Evolutionary conservation across 2,113 vertebrate genomes (phyloP).

Genomic region (Lampris incognitus): DNA sequence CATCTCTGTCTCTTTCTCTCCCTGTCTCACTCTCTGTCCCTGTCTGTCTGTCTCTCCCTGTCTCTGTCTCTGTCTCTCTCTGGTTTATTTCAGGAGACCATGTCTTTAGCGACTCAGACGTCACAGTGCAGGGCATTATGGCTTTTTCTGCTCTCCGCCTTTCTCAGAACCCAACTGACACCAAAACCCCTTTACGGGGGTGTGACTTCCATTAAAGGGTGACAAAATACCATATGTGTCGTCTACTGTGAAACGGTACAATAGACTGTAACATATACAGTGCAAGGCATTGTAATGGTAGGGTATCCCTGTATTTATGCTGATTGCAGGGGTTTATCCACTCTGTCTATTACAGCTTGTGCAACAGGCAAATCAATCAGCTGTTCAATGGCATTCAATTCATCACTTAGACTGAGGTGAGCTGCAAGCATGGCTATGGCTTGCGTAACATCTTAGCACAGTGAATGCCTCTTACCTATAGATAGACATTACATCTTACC

Average conservation of each 20-base stretch:
- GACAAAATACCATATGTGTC: neutral
- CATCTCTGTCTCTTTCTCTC: no score
- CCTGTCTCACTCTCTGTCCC: no score
- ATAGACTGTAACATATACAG: neutral
- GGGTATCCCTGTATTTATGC: no score
- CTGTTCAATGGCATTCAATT: no score
- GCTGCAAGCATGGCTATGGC: neutral
- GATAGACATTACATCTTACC: neutral
- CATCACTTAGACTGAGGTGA: neutral
- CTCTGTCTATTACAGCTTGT: no score
- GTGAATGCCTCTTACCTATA: neutral
- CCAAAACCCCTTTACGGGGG: neutral
- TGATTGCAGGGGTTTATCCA: no score
- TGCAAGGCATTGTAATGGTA: no score
- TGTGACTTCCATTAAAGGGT: neutral
- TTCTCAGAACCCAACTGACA: neutral
- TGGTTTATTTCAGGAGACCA: slow-evolving; percentile 38
- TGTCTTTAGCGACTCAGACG: neutral
- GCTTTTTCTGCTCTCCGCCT: neutral
- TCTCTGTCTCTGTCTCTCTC: neutral
- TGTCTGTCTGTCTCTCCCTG: no score
- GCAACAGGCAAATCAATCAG: no score
- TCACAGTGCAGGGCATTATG: neutral
- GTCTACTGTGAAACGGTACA: neutral
- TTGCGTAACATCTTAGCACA: neutral